Percentiles rank a stretch among this genome's conserved stretches.
These are phyloP conservation scores for Aphidoletes aphidimyza DNA, from an alignment of 2,888 invertebrate species.

Conservation along the genomic window DNA sequence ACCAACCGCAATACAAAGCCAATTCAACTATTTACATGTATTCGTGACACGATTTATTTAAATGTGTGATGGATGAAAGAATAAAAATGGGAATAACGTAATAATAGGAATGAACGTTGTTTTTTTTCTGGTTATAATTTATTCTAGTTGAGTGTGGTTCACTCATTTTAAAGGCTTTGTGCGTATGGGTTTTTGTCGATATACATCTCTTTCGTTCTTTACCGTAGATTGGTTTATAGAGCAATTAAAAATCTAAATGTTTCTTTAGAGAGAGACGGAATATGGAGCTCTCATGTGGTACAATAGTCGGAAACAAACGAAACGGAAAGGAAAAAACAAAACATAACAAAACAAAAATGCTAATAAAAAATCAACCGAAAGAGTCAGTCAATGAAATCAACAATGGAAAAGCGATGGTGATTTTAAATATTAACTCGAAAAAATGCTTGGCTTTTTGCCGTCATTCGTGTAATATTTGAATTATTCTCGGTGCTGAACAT, in stretches of 20 bases:
- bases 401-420: not conserved
- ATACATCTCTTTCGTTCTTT: not conserved
- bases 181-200: not conserved
- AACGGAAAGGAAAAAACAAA: conserved; percentile 20
- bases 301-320: conserved; percentile 43
- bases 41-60: conserved; percentile 9
- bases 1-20: not conserved
- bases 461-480: not conserved
- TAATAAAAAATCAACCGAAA: not conserved
- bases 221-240: not conserved
- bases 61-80: not conserved
- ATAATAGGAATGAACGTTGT: conserved; percentile 16
- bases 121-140: not conserved
- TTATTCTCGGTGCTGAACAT: not conserved
- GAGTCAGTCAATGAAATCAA: not conserved
- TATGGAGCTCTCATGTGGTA: not conserved
- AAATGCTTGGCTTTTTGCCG: not conserved
- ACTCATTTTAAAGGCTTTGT: conserved; percentile 16
- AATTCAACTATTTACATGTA: not conserved
- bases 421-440: not conserved
- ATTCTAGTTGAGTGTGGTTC: conserved; percentile 21
- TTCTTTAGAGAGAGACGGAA: not conserved
- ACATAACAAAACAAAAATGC: not conserved
- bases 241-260: not conserved
- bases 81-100: not conserved